Conservation (phyloP, 2,797 vertebrate genomes). For the Pseudochirops cupreus region DNA sequence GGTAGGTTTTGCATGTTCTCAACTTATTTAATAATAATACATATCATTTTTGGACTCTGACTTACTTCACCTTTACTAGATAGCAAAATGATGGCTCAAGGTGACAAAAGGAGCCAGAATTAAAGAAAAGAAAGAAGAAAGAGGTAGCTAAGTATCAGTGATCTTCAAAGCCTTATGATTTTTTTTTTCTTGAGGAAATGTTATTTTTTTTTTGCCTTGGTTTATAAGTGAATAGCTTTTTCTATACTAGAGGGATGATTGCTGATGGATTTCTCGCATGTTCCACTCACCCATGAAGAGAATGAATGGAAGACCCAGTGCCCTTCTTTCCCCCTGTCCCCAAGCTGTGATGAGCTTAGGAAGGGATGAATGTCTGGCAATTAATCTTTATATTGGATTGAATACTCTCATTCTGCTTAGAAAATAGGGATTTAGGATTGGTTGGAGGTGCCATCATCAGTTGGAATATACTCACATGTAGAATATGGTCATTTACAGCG, state of each 20-base stretch:
- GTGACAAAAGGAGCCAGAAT: background rate
- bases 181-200: background rate
- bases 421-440: background rate
- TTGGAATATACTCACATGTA: background rate
- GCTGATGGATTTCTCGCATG: background rate
- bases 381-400: background rate
- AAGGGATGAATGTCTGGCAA: background rate
- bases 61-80: background rate
- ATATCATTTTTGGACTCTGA: background rate
- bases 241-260: background rate
- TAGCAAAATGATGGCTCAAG: background rate
- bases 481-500: background rate
- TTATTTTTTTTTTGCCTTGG: background rate
- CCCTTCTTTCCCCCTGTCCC: background rate
- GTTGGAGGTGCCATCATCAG: background rate
- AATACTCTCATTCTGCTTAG: background rate
- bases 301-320: background rate
- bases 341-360: background rate
- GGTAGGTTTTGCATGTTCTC: background rate
- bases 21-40: background rate
- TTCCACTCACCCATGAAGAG: background rate
- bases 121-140: background rate
- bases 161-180: background rate
- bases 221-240: too few species aligned
- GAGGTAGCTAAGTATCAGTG: background rate